phyloP scores from a whole-genome alignment of 2,797 vertebrate genomes.

The Leontocebus nigricollis region DNA sequence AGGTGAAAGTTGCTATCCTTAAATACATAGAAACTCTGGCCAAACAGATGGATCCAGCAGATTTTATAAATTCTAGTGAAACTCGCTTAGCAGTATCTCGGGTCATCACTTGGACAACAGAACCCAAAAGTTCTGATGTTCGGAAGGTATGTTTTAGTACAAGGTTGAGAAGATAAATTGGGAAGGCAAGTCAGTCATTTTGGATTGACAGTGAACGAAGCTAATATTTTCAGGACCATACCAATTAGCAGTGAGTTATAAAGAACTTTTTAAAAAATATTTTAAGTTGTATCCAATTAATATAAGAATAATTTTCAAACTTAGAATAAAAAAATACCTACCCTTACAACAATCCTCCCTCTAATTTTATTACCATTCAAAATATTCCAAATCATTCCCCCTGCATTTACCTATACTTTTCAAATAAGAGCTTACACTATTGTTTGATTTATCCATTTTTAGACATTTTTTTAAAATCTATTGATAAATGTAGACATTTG shows the following conservation, averaged over 20 bases:
- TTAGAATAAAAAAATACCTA: conserved; percentile 2
- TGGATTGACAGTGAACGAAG: conserved; percentile 25
- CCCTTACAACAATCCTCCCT: neutral
- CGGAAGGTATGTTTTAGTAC: conserved; percentile 89
- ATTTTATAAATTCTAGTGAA: conserved; percentile 98
- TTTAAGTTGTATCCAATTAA: conserved; percentile 35
- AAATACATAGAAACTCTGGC: conserved; percentile 97
- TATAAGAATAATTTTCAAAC: neutral
- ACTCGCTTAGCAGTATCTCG: conserved; percentile 96
- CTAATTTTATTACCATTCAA: neutral
- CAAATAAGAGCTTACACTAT: neutral
- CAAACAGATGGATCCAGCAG: conserved; percentile 96
- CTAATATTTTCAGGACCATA: neutral
- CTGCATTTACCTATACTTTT: neutral
- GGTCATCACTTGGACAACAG: conserved; percentile 98
- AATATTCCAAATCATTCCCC: neutral
- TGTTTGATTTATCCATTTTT: conserved; percentile 10
- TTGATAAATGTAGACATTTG: neutral
- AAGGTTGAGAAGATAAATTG: neutral
- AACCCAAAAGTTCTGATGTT: conserved; percentile 98
- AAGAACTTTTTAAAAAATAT: neutral
- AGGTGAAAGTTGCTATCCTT: conserved; percentile 98
- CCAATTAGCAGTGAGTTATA: conserved; percentile 3
- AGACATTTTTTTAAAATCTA: neutral
- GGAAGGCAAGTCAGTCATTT: conserved; percentile 18